phyloP scores from a whole-genome alignment of 2,797 vertebrate genomes.

The Dromococcyx pavoninus region DNA sequence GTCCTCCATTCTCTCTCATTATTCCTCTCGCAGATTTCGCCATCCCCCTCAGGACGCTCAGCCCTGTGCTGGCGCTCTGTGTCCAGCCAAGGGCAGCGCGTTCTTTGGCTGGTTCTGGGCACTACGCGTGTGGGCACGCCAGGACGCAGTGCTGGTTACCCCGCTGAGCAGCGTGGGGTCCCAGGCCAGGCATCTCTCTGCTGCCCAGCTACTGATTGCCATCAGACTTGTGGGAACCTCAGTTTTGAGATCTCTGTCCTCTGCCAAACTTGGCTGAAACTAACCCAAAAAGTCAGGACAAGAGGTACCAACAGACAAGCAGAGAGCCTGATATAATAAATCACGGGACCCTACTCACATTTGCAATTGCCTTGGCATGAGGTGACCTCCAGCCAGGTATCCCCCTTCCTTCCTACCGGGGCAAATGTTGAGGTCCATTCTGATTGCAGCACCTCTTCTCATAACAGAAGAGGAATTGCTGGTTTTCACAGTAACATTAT shows the following conservation, averaged over 20 bases:
- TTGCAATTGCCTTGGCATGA: background rate
- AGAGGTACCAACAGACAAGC: background rate
- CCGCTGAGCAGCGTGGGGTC: background rate
- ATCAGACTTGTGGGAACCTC: background rate
- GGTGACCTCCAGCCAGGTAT: background rate
- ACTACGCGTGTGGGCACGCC: background rate
- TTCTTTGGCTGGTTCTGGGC: background rate
- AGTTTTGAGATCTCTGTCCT: background rate
- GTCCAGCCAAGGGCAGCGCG: accelerated
- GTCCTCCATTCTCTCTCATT: background rate
- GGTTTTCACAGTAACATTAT: background rate
- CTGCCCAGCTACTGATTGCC: background rate
- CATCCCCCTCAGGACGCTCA: background rate
- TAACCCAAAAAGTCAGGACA: background rate
- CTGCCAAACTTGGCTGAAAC: background rate
- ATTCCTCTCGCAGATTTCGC: background rate
- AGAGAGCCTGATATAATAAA: background rate
- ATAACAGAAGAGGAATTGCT: background rate
- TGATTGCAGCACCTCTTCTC: background rate
- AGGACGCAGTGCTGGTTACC: accelerated
- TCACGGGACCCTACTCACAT: accelerated
- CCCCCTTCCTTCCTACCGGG: background rate
- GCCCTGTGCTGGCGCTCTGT: background rate
- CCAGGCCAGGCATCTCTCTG: background rate
- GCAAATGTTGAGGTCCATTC: background rate